Evolutionary conservation across 2,797 vertebrate species (phyloP).

Genomic region (Diglossa cyanea): DNA sequence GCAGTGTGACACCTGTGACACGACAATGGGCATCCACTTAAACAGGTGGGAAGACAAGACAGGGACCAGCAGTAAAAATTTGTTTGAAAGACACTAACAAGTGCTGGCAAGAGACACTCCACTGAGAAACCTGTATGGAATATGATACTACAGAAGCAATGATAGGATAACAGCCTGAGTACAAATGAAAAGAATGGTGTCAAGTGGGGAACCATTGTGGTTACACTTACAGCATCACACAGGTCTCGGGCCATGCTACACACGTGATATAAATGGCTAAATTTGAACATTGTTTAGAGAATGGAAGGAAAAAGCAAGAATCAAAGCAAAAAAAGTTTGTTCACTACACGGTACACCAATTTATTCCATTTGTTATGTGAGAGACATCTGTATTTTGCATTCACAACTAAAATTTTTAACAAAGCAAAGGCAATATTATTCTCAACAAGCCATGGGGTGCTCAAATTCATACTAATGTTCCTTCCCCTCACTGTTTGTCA

Average conservation of each 20-base stretch:
- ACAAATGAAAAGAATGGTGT: background rate
- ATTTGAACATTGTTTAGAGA: background rate
- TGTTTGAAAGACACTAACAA: background rate
- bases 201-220: background rate
- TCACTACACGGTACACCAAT: background rate
- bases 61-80: background rate
- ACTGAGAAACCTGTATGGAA: background rate
- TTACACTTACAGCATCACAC: background rate
- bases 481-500: background rate
- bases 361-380: background rate
- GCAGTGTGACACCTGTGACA: background rate
- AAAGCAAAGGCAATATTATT: background rate
- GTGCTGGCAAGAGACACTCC: background rate
- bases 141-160: background rate
- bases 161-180: background rate
- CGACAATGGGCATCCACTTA: background rate
- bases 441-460: background rate
- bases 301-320: background rate
- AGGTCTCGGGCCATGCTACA: background rate
- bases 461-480: background rate
- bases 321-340: background rate
- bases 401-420: background rate
- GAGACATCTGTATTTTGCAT: background rate
- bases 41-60: background rate
- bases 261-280: background rate